Base-by-base conservation (phyloP, 2,797 vertebrate genomes). In the Gila robusta region DNA sequence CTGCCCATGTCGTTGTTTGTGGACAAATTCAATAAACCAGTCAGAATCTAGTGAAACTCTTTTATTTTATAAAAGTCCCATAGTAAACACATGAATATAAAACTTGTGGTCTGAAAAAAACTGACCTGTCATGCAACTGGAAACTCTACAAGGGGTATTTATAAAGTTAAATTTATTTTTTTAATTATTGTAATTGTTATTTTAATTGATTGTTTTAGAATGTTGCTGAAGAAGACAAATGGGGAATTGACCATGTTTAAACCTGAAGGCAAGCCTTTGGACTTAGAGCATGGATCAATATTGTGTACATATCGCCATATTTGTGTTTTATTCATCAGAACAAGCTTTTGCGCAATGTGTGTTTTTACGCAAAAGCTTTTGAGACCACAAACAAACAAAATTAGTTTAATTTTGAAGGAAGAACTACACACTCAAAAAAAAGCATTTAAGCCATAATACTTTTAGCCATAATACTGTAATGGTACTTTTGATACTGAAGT, bases 301-400 rank as follows among this genome's bases (percentile, higher is more conserved):
- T 86, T 83, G 56, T 88, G 81, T 80, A 19, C 32, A 66, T 86
- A 66, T 76, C 44, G 26, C 72, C 66, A 82, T 83, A 87, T 90
- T 86, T 87, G 80, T 66, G 21, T 62, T 64, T 70, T 73, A n/a
- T 78, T 84, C 79, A 71, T 87, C 62, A 76, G 64, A 70, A 70
- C 14, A 62, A 44, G 44, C 84, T 41, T 69, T 79, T 87, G 52
- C 67, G 73, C 64, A 73, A 80, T 85, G 85, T 85, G 87, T 56
- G 82, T 77, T 78, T 35, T 35, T 35, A 35, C 35, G 35, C 35
- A 35, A 35, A 35, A 35, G 35, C 35, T 35, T 35, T 35, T 35
- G 83, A 82, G 79, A 70, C 82, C 17, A 49, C 84, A 83, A 87
- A 83, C 87, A 90, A 90, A 91, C 85, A 90, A 19, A 64, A 62